Evolutionary conservation across 1,140 invertebrate genomes (phyloP).

Genomic region (Drosophila lacteicornis): DNA sequence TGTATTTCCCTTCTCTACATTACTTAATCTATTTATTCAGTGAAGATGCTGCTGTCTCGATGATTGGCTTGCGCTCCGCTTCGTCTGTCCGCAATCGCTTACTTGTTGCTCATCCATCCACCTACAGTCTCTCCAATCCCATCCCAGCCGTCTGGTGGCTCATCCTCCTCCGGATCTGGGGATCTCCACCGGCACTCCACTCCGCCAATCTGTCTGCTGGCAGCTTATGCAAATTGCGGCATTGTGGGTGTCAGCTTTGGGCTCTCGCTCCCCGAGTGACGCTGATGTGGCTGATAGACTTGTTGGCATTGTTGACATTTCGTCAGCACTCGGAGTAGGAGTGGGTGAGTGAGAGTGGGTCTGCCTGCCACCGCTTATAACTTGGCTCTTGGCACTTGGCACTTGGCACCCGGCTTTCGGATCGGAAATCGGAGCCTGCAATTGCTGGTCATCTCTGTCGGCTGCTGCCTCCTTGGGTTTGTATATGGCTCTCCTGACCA

Average conservation of each 20-base stretch:
- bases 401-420: conserved; percentile 24
- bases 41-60: conserved; percentile 60
- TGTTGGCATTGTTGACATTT: conserved; percentile 81
- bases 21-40: conserved; percentile 3
- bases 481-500: conserved; percentile 19
- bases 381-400: conserved; percentile 38
- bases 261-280: conserved; percentile 45
- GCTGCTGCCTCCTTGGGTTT: conserved; percentile 6
- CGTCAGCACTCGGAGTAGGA: conserved; percentile 57
- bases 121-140: background rate
- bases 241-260: conserved; percentile 73
- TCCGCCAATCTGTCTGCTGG: conserved; percentile 55
- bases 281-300: conserved; percentile 68
- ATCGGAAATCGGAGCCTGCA: conserved; percentile 45
- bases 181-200: background rate
- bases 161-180: conserved; percentile 26
- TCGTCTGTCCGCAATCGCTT: conserved; percentile 45
- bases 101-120: conserved; percentile 67
- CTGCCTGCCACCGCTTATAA: conserved; percentile 31
- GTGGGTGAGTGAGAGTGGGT: conserved; percentile 52
- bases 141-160: conserved; percentile 22
- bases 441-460: conserved; percentile 35
- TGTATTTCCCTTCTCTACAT: conserved; percentile 19
- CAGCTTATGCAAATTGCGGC: conserved; percentile 81
- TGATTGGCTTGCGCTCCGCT: conserved; percentile 49